A percentile compares a stretch with the other conserved stretches of the same genome.
phyloP scores from a whole-genome alignment of 2,888 invertebrate species.

The Cataglyphis altisquamis region DNA sequence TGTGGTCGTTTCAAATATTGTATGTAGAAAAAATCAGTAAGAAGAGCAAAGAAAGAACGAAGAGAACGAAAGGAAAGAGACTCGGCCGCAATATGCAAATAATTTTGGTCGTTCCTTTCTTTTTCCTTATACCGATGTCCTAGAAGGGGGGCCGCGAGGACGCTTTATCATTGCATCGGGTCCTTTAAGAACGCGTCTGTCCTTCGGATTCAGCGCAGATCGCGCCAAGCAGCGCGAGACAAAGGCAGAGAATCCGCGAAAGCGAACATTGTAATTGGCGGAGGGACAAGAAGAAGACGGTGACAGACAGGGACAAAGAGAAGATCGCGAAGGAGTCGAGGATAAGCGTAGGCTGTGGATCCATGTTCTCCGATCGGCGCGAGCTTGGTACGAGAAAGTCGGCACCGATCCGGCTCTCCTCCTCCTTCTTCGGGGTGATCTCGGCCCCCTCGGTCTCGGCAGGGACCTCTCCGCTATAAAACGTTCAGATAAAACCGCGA shows the following conservation, averaged over 20 bases:
- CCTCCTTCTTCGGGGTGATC: constrained; percentile 64
- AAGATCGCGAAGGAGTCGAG: constrained; percentile 36
- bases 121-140: constrained; percentile 51
- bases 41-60: constrained; percentile 25
- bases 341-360: constrained; percentile 67
- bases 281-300: constrained; percentile 31
- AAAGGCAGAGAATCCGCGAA: constrained; percentile 69
- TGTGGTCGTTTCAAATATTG: background rate
- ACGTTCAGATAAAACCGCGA: constrained; percentile 83
- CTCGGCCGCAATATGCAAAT: constrained; percentile 45
- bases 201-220: constrained; percentile 53
- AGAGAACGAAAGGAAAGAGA: constrained; percentile 26
- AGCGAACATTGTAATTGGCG: constrained; percentile 67
- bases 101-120: constrained; percentile 5
- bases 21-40: constrained; percentile 11
- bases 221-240: constrained; percentile 63
- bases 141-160: constrained; percentile 19
- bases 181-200: constrained; percentile 43
- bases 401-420: constrained; percentile 51
- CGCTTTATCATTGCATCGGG: constrained; percentile 43
- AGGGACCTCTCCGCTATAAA: constrained; percentile 78
- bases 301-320: constrained; percentile 19
- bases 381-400: constrained; percentile 24
- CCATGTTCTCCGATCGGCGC: constrained; percentile 55
- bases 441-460: constrained; percentile 57